These are phyloP conservation scores for Siderastrea radians DNA, from an alignment of 92 coral and sea anemone species.

Conservation along the genomic window DNA sequence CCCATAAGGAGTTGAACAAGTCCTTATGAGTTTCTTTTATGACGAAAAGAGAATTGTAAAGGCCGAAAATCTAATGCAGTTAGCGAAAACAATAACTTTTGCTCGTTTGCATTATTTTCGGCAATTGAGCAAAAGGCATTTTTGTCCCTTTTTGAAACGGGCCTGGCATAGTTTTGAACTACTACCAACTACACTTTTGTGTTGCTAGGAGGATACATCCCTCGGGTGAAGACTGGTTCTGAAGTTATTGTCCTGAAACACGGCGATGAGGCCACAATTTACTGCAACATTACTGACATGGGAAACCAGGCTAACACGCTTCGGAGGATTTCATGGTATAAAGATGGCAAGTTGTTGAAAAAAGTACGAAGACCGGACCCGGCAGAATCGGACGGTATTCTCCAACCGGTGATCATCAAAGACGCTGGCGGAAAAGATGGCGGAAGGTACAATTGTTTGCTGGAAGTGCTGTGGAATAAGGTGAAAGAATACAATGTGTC, in stretches of 20 bases:
- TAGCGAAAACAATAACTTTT: no score
- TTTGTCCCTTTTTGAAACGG: no score
- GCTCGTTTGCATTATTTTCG: no score
- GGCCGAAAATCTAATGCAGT: no score
- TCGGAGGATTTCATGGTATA: constrained; percentile 18
- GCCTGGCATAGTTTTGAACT: no score
- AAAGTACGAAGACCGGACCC: background rate
- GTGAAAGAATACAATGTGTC: background rate
- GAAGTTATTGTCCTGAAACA: background rate
- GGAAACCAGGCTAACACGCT: background rate
- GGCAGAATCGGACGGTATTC: background rate
- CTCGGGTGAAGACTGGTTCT: background rate
- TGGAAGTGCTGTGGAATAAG: background rate
- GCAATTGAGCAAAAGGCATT: no score
- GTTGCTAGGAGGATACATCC: constrained; percentile 10
- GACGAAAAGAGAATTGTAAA: no score
- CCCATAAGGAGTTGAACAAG: no score
- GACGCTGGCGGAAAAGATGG: background rate
- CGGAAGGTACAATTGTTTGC: constrained; percentile 11
- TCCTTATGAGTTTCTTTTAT: no score
- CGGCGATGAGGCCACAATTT: background rate
- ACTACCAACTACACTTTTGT: no score
- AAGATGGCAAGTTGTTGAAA: background rate
- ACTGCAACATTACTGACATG: constrained; percentile 4
- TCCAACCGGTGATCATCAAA: background rate